A percentile compares a stretch with the other conserved stretches of the same genome.
phyloP scores from a whole-genome alignment of 2,113 vertebrate genomes.

The Elaphurus davidianus region DNA sequence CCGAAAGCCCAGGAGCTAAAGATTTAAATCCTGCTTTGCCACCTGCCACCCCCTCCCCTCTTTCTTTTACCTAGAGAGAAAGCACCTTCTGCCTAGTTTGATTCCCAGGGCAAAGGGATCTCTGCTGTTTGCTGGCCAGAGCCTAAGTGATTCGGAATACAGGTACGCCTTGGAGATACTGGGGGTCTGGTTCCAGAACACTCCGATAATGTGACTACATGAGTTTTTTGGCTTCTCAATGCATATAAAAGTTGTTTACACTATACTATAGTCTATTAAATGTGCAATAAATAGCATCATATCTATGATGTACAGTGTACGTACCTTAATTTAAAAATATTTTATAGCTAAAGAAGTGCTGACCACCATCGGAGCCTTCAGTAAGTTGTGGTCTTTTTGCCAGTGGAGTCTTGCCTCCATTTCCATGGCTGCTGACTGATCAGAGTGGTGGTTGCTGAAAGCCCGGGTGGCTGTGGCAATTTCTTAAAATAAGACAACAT shows the following conservation, averaged over 20 bases:
- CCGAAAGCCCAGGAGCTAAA: neutral
- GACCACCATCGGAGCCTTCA: neutral
- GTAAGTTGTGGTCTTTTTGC: neutral
- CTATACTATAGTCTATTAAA: neutral
- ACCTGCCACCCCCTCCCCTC: rapidly evolving
- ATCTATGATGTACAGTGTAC: neutral
- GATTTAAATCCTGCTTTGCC: neutral
- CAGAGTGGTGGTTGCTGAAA: neutral
- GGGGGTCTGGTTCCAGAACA: neutral
- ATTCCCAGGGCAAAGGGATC: neutral
- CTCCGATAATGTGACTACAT: neutral
- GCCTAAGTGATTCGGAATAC: neutral
- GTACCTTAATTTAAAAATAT: neutral
- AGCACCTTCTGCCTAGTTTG: neutral
- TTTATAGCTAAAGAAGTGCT: neutral
- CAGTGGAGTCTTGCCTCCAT: neutral
- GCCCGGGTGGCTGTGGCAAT: neutral
- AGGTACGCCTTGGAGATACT: neutral
- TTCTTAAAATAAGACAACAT: neutral
- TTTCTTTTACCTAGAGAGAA: neutral
- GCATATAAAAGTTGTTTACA: neutral
- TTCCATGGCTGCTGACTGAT: neutral
- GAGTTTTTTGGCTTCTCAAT: neutral
- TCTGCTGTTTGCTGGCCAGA: neutral
- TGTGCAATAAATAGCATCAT: neutral